These are phyloP conservation scores for Himalopsyche japonica DNA, from an alignment of 2,888 invertebrate genomes.

Conservation along the genomic window DNA sequence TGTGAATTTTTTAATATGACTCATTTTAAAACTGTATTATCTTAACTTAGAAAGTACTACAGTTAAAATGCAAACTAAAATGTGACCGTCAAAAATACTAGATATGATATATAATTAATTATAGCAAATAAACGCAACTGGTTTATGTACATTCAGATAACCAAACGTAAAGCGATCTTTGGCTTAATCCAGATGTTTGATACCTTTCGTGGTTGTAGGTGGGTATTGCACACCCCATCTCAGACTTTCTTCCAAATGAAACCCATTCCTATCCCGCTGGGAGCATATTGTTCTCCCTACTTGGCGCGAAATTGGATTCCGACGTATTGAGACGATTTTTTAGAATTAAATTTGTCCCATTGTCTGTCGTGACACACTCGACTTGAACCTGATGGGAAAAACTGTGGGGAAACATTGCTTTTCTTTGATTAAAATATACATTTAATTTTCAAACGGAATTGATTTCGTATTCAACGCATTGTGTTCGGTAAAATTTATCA, in stretches of 20 bases:
- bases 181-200: background rate
- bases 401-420: background rate
- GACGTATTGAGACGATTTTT: conserved; percentile 43
- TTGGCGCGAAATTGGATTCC: conserved; percentile 45
- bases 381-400: background rate
- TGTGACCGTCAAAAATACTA: no score
- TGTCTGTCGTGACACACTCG: conserved; percentile 34
- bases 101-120: no score
- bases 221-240: background rate
- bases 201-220: background rate
- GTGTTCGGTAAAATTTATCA: no score
- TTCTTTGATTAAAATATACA: background rate
- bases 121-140: no score
- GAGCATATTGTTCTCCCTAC: conserved; percentile 41
- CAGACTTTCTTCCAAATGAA: conserved; percentile 24
- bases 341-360: conserved; percentile 40
- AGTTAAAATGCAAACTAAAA: no score
- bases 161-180: no score
- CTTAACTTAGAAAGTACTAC: no score
- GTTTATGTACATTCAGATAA: no score
- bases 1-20: no score
- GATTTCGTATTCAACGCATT: background rate
- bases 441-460: background rate
- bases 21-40: no score
- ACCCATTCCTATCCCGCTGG: conserved; percentile 6